Percentiles rank a stretch among this genome's conserved stretches.
These are phyloP conservation scores for Sipunculus nudus DNA, from an alignment of 2,888 invertebrate species.

Conservation along the genomic window DNA sequence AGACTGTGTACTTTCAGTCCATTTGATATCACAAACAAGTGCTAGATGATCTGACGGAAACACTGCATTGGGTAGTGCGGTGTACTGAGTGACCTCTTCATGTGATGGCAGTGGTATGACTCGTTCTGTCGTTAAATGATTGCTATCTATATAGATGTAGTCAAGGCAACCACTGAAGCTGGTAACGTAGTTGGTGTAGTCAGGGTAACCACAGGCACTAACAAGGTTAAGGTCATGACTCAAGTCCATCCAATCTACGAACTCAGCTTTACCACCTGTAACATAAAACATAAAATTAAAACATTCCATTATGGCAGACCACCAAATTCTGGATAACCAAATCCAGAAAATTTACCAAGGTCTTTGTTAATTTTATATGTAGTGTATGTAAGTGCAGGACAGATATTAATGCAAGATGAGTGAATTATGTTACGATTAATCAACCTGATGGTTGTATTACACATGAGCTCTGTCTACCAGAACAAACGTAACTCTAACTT, in stretches of 20 bases:
- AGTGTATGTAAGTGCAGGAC: too few relatives aligned
- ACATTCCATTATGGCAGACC: too few relatives aligned
- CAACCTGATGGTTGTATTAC: too few relatives aligned
- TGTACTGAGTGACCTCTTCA: slow-evolving; percentile 78
- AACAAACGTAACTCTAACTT: too few relatives aligned
- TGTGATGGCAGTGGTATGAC: slow-evolving; percentile 83
- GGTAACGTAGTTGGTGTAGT: slow-evolving; percentile 84
- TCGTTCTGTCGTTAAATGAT: slow-evolving; percentile 67
- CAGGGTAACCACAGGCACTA: slow-evolving; percentile 86
- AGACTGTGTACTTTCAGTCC: slow-evolving; percentile 36
- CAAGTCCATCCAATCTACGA: slow-evolving; percentile 72
- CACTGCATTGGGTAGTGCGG: slow-evolving; percentile 86
- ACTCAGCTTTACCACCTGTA: slow-evolving; percentile 70
- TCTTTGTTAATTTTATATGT: too few relatives aligned
- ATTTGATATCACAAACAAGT: slow-evolving; percentile 71
- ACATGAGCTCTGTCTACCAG: too few relatives aligned
- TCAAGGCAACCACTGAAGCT: slow-evolving; percentile 88
- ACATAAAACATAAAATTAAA: slow-evolving; percentile 11
- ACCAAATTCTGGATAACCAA: not conserved
- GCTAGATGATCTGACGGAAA: slow-evolving; percentile 96
- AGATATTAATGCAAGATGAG: too few relatives aligned
- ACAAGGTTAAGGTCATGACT: slow-evolving; percentile 74
- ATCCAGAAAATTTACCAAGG: not conserved
- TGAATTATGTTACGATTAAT: too few relatives aligned
- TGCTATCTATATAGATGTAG: slow-evolving; percentile 85